phyloP scores from a whole-genome alignment of 1,140 invertebrate species.

The Alviniconcha marisindica region DNA sequence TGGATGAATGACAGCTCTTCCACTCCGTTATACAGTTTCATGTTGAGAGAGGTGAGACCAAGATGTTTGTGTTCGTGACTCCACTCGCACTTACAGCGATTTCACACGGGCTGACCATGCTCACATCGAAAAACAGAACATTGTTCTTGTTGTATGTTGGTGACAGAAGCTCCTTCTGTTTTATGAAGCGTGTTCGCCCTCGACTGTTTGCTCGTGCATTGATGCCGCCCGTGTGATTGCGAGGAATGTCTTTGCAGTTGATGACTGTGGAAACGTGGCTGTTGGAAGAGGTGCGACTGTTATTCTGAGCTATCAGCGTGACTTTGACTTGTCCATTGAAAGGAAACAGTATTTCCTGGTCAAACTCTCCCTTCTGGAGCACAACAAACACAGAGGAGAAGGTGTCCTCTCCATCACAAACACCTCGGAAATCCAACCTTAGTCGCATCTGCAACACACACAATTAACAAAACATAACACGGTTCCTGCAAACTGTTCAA shows the following conservation, averaged over 20 bases:
- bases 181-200: conserved; percentile 46
- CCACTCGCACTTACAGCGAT: not conserved
- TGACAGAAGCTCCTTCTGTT: conserved; percentile 41
- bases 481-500: too few relatives aligned
- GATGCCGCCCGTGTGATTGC: conserved; percentile 20
- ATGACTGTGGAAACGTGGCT: conserved; percentile 20
- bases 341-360: conserved; percentile 47
- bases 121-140: conserved; percentile 33
- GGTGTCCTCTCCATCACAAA: conserved; percentile 37
- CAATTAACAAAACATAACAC: too few relatives aligned
- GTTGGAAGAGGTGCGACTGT: not conserved
- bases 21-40: too few relatives aligned
- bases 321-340: conserved; percentile 40
- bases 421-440: conserved; percentile 46
- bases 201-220: conserved; percentile 28
- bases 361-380: conserved; percentile 48
- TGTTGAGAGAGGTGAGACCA: not conserved
- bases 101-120: conserved; percentile 20
- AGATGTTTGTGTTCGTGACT: not conserved
- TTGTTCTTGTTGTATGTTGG: conserved; percentile 40
- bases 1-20: too few relatives aligned
- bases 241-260: conserved; percentile 40
- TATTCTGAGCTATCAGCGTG: conserved; percentile 17
- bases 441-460: conserved; percentile 21
- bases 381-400: conserved; percentile 48